Evolutionary conservation across 2,888 invertebrate species (phyloP).

Genomic region (Andrena praecox): DNA sequence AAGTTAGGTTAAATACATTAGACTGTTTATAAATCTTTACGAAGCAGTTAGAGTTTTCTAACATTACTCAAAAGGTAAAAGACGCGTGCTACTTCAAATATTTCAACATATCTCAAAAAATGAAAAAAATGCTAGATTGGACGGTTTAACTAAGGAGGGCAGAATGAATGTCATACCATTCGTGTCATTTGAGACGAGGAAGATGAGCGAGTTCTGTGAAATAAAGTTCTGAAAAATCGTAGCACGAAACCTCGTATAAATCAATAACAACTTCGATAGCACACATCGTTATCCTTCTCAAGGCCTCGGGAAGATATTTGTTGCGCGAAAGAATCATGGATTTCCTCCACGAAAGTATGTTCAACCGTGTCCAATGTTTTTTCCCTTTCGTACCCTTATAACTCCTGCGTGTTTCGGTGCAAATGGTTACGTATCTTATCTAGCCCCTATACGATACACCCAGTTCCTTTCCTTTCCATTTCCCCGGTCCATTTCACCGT

Average conservation of each 20-base stretch:
- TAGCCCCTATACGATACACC: conserved; percentile 47
- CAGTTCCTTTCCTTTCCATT: conserved; percentile 47
- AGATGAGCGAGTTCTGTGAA: no score
- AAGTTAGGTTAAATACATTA: no score
- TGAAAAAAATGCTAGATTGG: no score
- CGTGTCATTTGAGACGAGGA: no score
- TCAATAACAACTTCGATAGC: not conserved
- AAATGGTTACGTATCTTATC: conserved; percentile 69
- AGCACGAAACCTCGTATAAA: not conserved
- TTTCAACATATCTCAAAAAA: no score
- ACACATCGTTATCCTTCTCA: not conserved
- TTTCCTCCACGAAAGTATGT: not conserved
- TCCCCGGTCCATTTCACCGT: conserved; percentile 58
- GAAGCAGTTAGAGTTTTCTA: no score
- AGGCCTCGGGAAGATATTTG: not conserved
- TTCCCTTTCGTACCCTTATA: conserved; percentile 2
- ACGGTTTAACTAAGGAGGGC: no score
- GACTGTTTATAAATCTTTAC: no score
- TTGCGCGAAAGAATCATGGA: not conserved
- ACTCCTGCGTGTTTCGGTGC: conserved; percentile 39
- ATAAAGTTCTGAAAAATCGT: no score
- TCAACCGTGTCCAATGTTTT: not conserved
- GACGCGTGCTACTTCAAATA: no score
- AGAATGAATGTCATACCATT: no score
- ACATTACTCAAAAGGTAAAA: no score